Conservation (phyloP, 2,797 vertebrate genomes). For the Phataginus tricuspis region DNA sequence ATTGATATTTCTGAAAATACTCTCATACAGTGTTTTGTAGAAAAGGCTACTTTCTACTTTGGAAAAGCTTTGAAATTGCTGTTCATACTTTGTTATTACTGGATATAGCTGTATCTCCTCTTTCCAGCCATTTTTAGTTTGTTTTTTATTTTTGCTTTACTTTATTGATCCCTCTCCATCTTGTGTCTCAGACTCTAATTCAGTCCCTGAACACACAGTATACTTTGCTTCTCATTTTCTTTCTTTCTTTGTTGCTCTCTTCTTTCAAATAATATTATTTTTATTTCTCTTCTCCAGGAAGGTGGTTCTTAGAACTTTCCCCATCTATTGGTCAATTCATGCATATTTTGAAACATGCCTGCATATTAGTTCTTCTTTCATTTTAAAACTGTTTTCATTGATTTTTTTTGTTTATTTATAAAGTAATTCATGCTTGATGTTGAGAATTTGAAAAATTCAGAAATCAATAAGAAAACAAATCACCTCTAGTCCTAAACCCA, state of each 20-base stretch:
- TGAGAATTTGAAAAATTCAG: not conserved
- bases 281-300: not conserved
- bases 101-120: not conserved
- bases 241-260: not conserved
- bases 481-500: not conserved
- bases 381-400: not conserved
- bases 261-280: not conserved
- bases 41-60: not conserved
- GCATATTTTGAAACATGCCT: not conserved
- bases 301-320: not conserved
- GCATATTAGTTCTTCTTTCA: not conserved
- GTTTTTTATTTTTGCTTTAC: not conserved
- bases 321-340: not conserved
- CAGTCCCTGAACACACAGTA: not conserved
- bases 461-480: not conserved
- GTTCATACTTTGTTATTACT: not conserved
- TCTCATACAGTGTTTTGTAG: not conserved
- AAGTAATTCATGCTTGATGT: not conserved
- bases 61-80: not conserved
- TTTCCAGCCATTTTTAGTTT: not conserved
- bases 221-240: not conserved
- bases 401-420: not conserved
- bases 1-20: not conserved
- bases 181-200: not conserved
- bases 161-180: not conserved